phyloP scores from a whole-genome alignment of 2,797 vertebrate genomes.

The Nasua narica region DNA sequence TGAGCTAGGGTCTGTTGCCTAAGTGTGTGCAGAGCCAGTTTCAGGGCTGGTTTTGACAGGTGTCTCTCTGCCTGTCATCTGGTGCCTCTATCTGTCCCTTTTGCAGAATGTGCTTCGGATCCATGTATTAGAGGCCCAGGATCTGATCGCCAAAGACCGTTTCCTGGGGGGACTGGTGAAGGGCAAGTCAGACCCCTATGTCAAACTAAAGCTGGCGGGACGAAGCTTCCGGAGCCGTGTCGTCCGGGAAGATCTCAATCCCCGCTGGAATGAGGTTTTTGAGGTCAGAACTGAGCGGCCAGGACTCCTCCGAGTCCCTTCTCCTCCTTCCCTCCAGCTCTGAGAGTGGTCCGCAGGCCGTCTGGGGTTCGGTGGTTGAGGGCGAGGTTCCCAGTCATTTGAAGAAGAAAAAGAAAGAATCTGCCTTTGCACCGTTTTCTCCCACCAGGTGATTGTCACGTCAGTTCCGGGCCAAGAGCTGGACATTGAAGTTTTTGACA shows the following conservation, averaged over 20 bases:
- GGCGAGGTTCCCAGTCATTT: neutral
- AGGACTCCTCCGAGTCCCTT: neutral
- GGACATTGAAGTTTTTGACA: slow-evolving; percentile 93
- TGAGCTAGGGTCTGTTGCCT: neutral
- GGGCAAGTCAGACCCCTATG: slow-evolving; percentile 95
- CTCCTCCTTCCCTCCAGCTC: neutral
- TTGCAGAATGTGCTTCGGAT: slow-evolving; percentile 92
- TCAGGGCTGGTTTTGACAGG: neutral
- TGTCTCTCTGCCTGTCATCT: neutral
- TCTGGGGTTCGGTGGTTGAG: neutral
- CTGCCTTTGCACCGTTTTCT: neutral
- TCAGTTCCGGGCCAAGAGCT: slow-evolving; percentile 93
- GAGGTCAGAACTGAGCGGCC: slow-evolving; percentile 83
- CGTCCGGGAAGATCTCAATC: slow-evolving; percentile 93
- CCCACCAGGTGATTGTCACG: slow-evolving; percentile 88
- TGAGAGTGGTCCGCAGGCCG: neutral
- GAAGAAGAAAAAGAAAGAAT: neutral
- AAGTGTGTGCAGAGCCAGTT: neutral
- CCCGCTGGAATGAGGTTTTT: slow-evolving; percentile 93
- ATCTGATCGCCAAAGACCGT: slow-evolving; percentile 93
- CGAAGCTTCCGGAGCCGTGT: slow-evolving; percentile 90
- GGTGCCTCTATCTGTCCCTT: neutral
- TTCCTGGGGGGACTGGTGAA: slow-evolving; percentile 93
- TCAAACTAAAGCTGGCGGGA: slow-evolving; percentile 90
- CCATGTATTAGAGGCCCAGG: slow-evolving; percentile 91